These are phyloP conservation scores for Dreissena rostriformis DNA, from an alignment of 1,140 invertebrate species.

Conservation along the genomic window DNA sequence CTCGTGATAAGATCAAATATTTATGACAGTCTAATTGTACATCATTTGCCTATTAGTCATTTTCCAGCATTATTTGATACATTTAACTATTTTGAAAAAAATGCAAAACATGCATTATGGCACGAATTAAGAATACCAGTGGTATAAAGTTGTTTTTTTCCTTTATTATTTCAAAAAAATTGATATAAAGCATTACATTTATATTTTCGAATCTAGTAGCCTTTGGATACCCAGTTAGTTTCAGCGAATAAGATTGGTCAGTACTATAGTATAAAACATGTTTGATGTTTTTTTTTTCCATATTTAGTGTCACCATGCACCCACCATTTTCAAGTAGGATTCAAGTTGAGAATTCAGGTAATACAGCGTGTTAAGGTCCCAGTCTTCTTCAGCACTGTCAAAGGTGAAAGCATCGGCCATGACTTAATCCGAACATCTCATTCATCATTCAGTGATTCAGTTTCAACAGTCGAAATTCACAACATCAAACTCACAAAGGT, in stretches of 20 bases:
- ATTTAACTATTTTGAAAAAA: too few species aligned
- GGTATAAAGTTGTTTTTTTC: neutral
- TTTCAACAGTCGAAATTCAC: conserved; percentile 8
- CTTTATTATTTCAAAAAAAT: neutral
- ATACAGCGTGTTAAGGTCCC: conserved; percentile 69
- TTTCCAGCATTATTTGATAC: too few species aligned
- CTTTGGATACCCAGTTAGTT: too few species aligned
- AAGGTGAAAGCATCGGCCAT: conserved; percentile 65
- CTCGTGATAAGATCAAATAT: too few species aligned
- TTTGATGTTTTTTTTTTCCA: too few species aligned
- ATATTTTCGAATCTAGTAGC: too few species aligned
- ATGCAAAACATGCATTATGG: too few species aligned
- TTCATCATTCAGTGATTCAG: conserved; percentile 61
- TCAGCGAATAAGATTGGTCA: too few species aligned
- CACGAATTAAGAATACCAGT: too few species aligned
- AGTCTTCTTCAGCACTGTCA: conserved; percentile 73
- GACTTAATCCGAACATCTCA: conserved; percentile 33
- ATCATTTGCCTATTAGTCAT: too few species aligned
- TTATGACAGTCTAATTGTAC: too few species aligned
- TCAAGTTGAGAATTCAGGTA: conserved; percentile 71
- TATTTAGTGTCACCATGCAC: conserved; percentile 39
- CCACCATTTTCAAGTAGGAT: conserved; percentile 72
- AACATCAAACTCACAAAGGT: conserved; percentile 51
- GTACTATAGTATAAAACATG: too few species aligned
- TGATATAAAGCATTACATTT: neutral